These are phyloP conservation scores for Drosophila neotestacea DNA, from an alignment of 2,888 invertebrate genomes.

Conservation along the genomic window DNA sequence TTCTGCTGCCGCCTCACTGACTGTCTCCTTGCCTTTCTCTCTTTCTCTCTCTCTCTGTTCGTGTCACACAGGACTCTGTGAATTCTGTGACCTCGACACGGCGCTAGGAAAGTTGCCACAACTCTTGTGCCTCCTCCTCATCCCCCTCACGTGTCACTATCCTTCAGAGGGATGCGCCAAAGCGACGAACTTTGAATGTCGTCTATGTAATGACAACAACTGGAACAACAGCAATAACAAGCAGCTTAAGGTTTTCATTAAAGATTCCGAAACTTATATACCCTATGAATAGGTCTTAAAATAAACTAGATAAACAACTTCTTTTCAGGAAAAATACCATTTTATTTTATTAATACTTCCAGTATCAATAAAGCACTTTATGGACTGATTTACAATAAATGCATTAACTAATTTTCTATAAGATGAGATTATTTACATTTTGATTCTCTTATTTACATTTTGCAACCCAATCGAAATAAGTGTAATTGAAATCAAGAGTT, in stretches of 20 bases:
- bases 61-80: constrained; percentile 33
- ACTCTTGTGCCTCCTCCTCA: constrained; percentile 28
- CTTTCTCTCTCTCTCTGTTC: not conserved
- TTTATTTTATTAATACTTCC: too few species aligned
- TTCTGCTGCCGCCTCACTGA: constrained; percentile 21
- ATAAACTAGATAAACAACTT: too few species aligned
- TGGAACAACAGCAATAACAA: constrained; percentile 28
- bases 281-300: constrained; percentile 9
- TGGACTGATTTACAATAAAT: too few species aligned
- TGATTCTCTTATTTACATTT: too few species aligned
- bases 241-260: not conserved
- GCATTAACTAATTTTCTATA: not conserved
- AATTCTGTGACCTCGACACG: constrained; percentile 74
- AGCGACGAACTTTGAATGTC: constrained; percentile 64
- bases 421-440: too few species aligned
- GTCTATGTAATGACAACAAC: constrained; percentile 48
- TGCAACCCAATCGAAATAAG: not conserved
- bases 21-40: not conserved
- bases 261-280: constrained; percentile 5
- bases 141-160: not conserved
- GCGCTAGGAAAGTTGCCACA: constrained; percentile 68
- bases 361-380: too few species aligned
- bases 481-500: not conserved
- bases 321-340: too few species aligned
- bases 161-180: constrained; percentile 47